Conservation (phyloP, 2,797 vertebrate genomes). For the Galago senegalensis region DNA sequence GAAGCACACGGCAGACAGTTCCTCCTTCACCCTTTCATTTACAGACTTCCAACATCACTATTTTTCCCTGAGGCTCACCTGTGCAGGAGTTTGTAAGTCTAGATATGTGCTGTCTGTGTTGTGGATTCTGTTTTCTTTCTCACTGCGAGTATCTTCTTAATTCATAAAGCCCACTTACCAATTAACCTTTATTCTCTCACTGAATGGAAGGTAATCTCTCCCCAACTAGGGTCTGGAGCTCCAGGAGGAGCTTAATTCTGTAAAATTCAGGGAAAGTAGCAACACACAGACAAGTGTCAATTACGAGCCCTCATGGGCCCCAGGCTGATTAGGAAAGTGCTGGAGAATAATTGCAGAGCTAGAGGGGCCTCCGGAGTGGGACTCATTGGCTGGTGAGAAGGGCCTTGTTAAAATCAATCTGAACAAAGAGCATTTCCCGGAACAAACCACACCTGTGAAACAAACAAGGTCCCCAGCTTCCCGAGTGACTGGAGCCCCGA, state of each 20-base stretch:
- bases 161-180: not conserved
- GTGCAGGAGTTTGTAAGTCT: not conserved
- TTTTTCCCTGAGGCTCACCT: not conserved
- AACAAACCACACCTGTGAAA: not conserved
- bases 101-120: not conserved
- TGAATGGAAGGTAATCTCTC: conserved; percentile 60
- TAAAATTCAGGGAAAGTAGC: conserved; percentile 63
- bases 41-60: not conserved
- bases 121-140: conserved; percentile 15
- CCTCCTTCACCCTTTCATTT: not conserved
- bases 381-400: not conserved
- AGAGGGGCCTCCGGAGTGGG: not conserved
- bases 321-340: conserved; percentile 46
- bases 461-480: not conserved
- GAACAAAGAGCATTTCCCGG: not conserved
- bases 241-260: conserved; percentile 29
- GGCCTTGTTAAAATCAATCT: conserved; percentile 32
- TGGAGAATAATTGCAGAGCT: conserved; percentile 48
- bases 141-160: not conserved
- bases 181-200: conserved; percentile 66
- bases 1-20: not conserved
- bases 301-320: not conserved
- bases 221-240: not conserved
- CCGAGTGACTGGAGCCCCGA: not conserved
- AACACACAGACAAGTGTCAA: conserved; percentile 57